Conservation (phyloP, 2,888 invertebrate genomes). For the Melanchra persicariae region DNA sequence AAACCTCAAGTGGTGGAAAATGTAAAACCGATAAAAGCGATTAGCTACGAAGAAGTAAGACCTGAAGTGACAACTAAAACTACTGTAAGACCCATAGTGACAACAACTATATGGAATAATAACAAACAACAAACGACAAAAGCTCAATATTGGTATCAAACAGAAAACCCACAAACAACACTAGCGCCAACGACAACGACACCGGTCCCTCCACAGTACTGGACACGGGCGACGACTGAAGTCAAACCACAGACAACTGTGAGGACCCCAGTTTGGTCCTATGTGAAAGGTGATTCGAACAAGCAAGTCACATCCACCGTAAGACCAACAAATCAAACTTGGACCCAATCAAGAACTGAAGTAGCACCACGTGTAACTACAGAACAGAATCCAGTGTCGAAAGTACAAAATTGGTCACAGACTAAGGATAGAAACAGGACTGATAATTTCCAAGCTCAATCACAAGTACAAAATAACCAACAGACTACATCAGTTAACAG, state of each 20-base stretch:
- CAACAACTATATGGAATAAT: conserved; percentile 19
- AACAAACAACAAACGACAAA: conserved; percentile 19
- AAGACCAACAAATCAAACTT: conserved; percentile 8
- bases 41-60: neutral
- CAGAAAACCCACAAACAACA: conserved; percentile 1
- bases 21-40: neutral
- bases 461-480: conserved; percentile 12
- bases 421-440: conserved; percentile 16
- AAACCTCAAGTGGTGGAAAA: neutral
- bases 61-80: neutral
- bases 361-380: neutral
- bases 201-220: conserved; percentile 4
- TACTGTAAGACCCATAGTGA: conserved; percentile 8
- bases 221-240: conserved; percentile 31
- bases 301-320: conserved; percentile 15
- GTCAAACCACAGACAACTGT: conserved; percentile 17
- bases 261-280: conserved; percentile 26
- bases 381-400: conserved; percentile 1
- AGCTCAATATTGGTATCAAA: conserved; percentile 23
- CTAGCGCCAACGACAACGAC: neutral
- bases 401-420: conserved; percentile 17
- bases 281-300: conserved; percentile 12
- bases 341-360: conserved; percentile 13
- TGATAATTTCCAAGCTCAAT: neutral
- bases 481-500: conserved; percentile 6